Evolutionary conservation across 2,113 vertebrate genomes (phyloP), one percentile per base, ranked within the genome.

Genomic region (Macheiramphus alcinus): DNA sequence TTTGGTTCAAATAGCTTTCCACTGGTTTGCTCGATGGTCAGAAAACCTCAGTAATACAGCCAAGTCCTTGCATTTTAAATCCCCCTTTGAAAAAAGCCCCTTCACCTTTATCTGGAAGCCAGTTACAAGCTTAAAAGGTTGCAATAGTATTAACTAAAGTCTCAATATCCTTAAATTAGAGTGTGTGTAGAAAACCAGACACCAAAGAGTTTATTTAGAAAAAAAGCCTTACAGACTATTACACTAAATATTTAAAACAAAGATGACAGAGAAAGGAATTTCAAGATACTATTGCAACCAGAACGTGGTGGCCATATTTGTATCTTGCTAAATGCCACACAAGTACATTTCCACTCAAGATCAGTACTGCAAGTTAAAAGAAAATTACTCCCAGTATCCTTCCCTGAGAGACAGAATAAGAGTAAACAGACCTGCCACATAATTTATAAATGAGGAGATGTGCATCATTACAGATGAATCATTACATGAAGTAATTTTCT

Each of bases 81-180:
- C 68, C 26, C 80, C n/a, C 43, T 80, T 80, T 62, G 79, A 93
- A 93, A 92, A 83, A 76, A 97, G 14, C 63, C 59, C 67, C 88
- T 94, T 81, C 82, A 94, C 88, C 94, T 94, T 88, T 61, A 43
- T 53, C 92, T 94, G 80, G 63, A 93, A 95, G 88, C 72, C 94
- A 94, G 88, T 88, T 88, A 91, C 47, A 94, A 92, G 94, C 95
- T 95, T 88, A 94, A 96, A 92, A 94, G 71, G 70, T 65, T 93
- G 78, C 71, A 86, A 70, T 5, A 82, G 68, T 27, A 94, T 94
- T 91, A 93, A 75, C 47, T 86, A 8, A 94, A 97, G 53, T 87
- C 94, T 92, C 74, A 40, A 81, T 82, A 93, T 36, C 74, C 86
- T 86, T 94, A 92, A 92, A 76, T 88, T 79, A 93, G 83, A 87